phyloP scores from a whole-genome alignment of 2,888 invertebrate species.

The Gandaritis pyraliata region DNA sequence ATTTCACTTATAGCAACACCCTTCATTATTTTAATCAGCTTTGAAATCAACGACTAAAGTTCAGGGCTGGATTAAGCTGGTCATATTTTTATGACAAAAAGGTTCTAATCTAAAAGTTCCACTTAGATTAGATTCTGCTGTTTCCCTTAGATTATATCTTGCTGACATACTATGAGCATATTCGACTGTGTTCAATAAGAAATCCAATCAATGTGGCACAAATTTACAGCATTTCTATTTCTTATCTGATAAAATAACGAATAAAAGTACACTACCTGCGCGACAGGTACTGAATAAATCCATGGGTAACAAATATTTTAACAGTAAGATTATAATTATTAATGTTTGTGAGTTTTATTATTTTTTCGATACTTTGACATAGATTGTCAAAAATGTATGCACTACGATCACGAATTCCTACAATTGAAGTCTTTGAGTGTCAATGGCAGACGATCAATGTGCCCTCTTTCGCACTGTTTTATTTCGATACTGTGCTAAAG shows the following conservation, averaged over 20 bases:
- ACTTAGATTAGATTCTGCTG: background rate
- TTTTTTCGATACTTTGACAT: too few species aligned
- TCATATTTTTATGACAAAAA: background rate
- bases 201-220: background rate
- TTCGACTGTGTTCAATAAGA: background rate
- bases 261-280: too few species aligned
- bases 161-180: background rate
- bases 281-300: too few species aligned
- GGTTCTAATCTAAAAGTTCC: too few species aligned
- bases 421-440: too few species aligned
- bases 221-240: background rate
- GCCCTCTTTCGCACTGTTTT: background rate
- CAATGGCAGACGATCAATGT: too few species aligned
- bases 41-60: slow-evolving; percentile 48
- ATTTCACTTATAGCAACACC: slow-evolving; percentile 41
- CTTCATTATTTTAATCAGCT: slow-evolving; percentile 44
- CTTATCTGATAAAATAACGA: too few species aligned
- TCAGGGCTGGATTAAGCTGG: slow-evolving; percentile 19
- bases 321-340: too few species aligned
- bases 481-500: background rate
- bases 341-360: too few species aligned
- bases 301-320: too few species aligned
- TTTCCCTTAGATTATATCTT: background rate
- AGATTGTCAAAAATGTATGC: too few species aligned
- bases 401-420: too few species aligned